A percentile compares a stretch with the other conserved stretches of the same genome.
Evolutionary conservation across 2,797 vertebrate genomes (phyloP).

Genomic region (Sebastes paucispinis): DNA sequence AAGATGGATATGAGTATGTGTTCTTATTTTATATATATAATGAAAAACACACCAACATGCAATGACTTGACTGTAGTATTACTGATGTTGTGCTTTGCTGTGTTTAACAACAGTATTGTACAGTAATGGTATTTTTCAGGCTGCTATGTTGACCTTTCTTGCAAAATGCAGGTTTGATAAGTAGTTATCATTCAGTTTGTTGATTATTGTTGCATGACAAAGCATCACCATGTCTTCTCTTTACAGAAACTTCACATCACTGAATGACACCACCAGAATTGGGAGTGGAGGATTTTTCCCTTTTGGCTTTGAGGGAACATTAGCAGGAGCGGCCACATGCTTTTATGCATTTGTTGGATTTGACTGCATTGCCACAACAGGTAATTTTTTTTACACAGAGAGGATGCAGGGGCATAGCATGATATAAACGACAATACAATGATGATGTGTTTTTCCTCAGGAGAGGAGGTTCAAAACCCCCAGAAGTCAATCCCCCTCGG

Average conservation of each 20-base stretch:
- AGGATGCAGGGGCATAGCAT: not conserved
- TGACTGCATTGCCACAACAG: conserved; percentile 90
- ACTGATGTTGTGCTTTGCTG: not conserved
- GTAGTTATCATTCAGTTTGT: not conserved
- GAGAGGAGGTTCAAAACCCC: conserved; percentile 88
- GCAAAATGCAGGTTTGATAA: not conserved
- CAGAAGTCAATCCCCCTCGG: conserved; percentile 87
- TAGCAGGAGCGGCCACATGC: conserved; percentile 90
- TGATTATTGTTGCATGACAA: not conserved
- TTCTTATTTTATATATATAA: not conserved
- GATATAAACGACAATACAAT: not conserved
- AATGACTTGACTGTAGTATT: not conserved
- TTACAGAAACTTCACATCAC: conserved; percentile 57
- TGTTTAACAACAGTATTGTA: not conserved
- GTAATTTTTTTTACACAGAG: conserved; percentile 53
- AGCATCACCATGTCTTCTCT: not conserved
- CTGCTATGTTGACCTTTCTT: not conserved
- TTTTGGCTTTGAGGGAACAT: conserved; percentile 86
- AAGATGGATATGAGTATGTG: conserved; percentile 39
- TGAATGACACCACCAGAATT: conserved; percentile 57
- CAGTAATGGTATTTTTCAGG: not conserved
- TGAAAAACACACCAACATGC: not conserved
- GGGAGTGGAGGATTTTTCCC: conserved; percentile 86
- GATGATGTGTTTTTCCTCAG: conserved; percentile 64
- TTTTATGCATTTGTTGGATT: conserved; percentile 94